phyloP scores from a whole-genome alignment of 2,113 vertebrate species.

The Piprites chloris region DNA sequence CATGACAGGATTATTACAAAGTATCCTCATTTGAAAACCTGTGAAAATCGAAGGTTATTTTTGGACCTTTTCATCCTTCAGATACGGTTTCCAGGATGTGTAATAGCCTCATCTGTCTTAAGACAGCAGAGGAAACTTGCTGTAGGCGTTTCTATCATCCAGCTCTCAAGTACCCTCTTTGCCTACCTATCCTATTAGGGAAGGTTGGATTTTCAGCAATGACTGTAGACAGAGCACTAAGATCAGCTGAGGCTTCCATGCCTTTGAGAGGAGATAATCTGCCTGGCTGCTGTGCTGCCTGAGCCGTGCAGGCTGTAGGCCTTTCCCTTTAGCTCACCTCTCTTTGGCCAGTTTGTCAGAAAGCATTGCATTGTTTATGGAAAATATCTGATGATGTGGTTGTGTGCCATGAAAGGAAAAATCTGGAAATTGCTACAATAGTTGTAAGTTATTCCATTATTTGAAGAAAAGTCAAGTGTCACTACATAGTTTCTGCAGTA shows the following conservation, averaged over 20 bases:
- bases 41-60: background rate
- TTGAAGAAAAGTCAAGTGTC: background rate
- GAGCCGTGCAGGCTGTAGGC: background rate
- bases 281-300: background rate
- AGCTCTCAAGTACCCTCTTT: background rate
- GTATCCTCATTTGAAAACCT: background rate
- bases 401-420: background rate
- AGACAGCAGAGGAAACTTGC: background rate
- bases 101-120: background rate
- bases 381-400: background rate
- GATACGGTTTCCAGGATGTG: background rate
- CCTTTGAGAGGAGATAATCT: background rate
- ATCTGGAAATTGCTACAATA: background rate
- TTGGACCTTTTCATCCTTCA: background rate
- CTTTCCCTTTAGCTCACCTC: background rate
- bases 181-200: background rate
- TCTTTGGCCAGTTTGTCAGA: accelerated
- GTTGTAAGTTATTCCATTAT: background rate
- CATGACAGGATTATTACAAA: background rate
- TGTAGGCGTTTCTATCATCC: background rate
- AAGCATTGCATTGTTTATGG: background rate
- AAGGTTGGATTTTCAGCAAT: background rate
- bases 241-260: background rate
- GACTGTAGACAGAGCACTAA: background rate
- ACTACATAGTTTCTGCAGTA: background rate